Evolutionary conservation across 2,797 vertebrate genomes (phyloP).

Genomic region (Chloroceryle inda): DNA sequence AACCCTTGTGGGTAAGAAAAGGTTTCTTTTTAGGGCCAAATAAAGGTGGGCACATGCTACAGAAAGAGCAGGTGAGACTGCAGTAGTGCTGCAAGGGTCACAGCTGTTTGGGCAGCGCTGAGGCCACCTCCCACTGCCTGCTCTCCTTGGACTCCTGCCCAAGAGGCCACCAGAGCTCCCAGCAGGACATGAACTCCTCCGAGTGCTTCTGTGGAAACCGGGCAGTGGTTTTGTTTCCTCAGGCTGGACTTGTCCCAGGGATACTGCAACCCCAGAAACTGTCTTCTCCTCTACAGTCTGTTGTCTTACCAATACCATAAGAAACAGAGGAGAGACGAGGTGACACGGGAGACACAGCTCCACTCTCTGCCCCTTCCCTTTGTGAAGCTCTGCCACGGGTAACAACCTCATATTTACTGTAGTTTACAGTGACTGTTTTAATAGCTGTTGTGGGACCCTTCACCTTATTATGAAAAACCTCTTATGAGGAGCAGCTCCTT

Average conservation of each 20-base stretch:
- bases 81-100: background rate
- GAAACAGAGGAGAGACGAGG: background rate
- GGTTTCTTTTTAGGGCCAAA: background rate
- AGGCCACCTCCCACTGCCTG: background rate
- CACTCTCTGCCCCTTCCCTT: background rate
- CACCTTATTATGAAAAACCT: conserved; percentile 63
- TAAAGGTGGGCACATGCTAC: background rate
- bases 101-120: background rate
- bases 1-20: background rate
- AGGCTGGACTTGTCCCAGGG: background rate
- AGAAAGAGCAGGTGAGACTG: background rate
- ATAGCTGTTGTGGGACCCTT: conserved; percentile 55
- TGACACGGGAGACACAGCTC: background rate
- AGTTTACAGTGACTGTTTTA: conserved; percentile 41
- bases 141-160: background rate
- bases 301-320: background rate
- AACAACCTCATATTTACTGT: background rate
- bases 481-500: conserved; percentile 61
- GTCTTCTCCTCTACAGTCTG: background rate
- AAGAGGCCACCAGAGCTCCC: background rate
- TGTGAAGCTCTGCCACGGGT: background rate
- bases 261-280: background rate
- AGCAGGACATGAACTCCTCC: background rate
- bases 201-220: background rate
- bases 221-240: background rate